These are phyloP conservation scores for Drosophila prosaltans DNA, from an alignment of 1,140 invertebrate genomes.

Conservation along the genomic window DNA sequence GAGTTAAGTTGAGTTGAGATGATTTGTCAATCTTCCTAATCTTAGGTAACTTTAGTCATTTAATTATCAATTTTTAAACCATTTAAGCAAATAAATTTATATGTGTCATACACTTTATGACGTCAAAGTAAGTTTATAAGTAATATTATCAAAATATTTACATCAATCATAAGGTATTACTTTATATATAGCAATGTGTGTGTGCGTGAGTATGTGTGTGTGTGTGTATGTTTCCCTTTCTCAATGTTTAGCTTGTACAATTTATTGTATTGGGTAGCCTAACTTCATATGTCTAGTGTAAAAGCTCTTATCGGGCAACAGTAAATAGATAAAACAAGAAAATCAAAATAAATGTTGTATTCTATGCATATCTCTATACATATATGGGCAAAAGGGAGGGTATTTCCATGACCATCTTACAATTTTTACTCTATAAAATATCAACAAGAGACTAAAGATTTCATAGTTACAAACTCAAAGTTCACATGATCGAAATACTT, in stretches of 20 bases:
- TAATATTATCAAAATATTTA: slow-evolving; percentile 7
- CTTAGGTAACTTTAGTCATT: not conserved
- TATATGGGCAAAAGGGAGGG: too few species aligned
- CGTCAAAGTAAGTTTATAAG: slow-evolving; percentile 4
- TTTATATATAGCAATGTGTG: not conserved
- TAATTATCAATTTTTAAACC: too few species aligned
- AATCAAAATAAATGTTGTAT: too few species aligned
- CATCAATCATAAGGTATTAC: slow-evolving; percentile 1
- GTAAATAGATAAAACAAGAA: too few species aligned
- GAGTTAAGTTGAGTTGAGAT: not conserved
- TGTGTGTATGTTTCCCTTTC: not conserved
- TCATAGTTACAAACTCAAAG: not conserved
- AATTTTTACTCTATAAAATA: not conserved
- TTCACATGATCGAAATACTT: not conserved
- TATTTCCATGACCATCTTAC: not conserved
- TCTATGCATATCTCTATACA: too few species aligned
- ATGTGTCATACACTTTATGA: slow-evolving; percentile 4
- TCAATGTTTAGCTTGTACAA: not conserved
- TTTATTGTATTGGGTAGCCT: not conserved
- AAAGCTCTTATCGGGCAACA: too few species aligned
- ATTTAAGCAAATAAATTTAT: not conserved
- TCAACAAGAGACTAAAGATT: too few species aligned
- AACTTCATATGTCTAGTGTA: not conserved
- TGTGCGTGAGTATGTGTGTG: not conserved
- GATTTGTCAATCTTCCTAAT: not conserved